Evolutionary conservation across 2,113 vertebrate species (phyloP), one percentile per base, ranked within the genome.

Genomic region (Canis aureus): DNA sequence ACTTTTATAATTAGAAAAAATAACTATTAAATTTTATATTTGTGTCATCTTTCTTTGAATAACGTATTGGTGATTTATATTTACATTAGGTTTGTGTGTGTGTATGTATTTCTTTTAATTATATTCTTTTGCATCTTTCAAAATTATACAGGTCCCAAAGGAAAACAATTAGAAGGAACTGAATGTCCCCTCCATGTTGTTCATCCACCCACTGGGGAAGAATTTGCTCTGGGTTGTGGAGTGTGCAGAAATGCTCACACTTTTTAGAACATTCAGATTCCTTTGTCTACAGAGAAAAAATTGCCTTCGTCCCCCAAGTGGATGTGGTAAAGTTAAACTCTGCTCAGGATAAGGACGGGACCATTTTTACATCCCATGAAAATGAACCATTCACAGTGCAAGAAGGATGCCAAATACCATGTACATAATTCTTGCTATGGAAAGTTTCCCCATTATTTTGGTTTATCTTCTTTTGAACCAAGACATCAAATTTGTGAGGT

Each of bases 231-330:
- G 98, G 99, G 99, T 89, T 99, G 99, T 95, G 99, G 99, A 80
- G 99, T 99, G 97, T 99, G 99, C 99, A 99, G 99, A 99, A 99
- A 99, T 95, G 99, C 99, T 94, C 99, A 99, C 98, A 99, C 99
- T 85, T 99, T 99, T 99, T 99, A 99, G 99, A 98, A 91, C 78
- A 98, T 98, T 97, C 43, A 94, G 98, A 98, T 98, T 98, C 97
- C 81, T 90, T 89, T 97, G 98, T 98, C 97, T 79, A 53, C 97
- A 96, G 96, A 99, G 97, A 98, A 97, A 98, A 95, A 98, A 97
- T 96, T 98, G 96, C 97, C 98, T 98, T 98, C 98, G 97, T 99
- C 98, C 98, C 98, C 97, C 87, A 96, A 93, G 92, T 88, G 97
- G 98, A 97, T 92, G 91, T 96, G 97, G 97, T 96, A 94, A 97